These are phyloP conservation scores for Bos javanicus DNA, from an alignment of 2,113 vertebrate genomes.

Conservation along the genomic window DNA sequence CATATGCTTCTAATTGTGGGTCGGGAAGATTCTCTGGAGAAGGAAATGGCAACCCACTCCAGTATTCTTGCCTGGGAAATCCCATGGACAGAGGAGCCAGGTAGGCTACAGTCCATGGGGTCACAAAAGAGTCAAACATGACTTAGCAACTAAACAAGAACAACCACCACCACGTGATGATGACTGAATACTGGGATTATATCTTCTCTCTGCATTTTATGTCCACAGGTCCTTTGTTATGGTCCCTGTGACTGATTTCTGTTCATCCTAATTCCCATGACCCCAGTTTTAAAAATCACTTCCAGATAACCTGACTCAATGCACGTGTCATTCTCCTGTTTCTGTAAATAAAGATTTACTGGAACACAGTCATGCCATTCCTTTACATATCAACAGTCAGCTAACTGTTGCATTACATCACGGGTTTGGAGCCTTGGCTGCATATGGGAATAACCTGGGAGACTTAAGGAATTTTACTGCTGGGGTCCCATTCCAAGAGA, in stretches of 20 bases:
- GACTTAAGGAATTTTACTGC: not conserved
- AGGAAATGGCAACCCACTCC: not conserved
- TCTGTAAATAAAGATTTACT: not conserved
- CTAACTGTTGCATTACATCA: not conserved
- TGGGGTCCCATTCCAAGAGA: not conserved
- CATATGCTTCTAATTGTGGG: not conserved
- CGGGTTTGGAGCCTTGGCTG: not conserved
- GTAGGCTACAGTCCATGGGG: not conserved
- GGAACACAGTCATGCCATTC: not conserved
- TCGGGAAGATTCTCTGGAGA: not conserved
- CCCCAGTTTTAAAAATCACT: not conserved
- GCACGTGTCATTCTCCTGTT: not conserved
- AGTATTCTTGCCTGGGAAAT: not conserved
- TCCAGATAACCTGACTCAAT: not conserved
- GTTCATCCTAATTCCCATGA: not conserved
- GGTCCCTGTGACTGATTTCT: not conserved
- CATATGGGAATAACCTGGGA: not conserved
- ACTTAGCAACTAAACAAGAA: not conserved
- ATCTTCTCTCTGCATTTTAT: not conserved
- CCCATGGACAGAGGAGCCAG: not conserved
- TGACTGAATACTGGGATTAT: not conserved
- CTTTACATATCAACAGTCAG: too few species aligned
- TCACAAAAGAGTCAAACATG: not conserved
- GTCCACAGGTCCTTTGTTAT: not conserved
- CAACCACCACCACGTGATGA: not conserved